Base-by-base conservation (phyloP, 2,113 vertebrate genomes). In the Takifugu flavidus region DNA sequence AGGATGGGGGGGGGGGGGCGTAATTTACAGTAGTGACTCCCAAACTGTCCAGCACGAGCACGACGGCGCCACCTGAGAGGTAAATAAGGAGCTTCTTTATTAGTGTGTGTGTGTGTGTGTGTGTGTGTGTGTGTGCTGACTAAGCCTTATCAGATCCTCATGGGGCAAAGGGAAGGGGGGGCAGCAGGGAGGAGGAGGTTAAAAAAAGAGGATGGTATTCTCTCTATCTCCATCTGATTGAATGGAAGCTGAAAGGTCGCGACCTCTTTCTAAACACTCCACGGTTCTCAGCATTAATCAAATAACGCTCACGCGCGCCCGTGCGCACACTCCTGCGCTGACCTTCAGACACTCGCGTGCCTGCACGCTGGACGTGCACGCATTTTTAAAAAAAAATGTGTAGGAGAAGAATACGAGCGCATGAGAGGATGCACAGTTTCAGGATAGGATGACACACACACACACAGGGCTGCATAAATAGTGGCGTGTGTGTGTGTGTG, bases 271-370 rank as follows among this genome's bases (percentile, higher is more conserved):
- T 87, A 87, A 88, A 86, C 83, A 83, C 87, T 83, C 64, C 85
- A 80, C 75, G 63, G 83, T 84, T 88, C 85, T 88, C 83, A 85
- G 85, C 85, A 87, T 87, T 87, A 87, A 87, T 88, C 87, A 87
- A 83, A 88, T 83, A 84, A 84, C 80, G 69, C 80, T 58, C 72
- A 68, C 68, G 54, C 63, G 42, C 76, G 70, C 62, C 49, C 57
- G 25, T 44, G 60, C 57, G 25, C 56, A 54, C 53, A 59, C 54
- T 63, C 45, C 20, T 31, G 26, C 8, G 27, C 63, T 85, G 85
- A 87, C 85, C 85, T 87, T 87, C 81, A 82, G 75, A 76, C 75
- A 79, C 81, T 65, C 66, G 56, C 69, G 54, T 69, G 72, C 69
- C 34, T 72, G 65, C 71, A 72, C 74, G 49, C 29, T 7, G 42